Percentiles rank a stretch among this genome's conserved stretches.
Evolutionary conservation across 2,113 vertebrate genomes (phyloP).

Genomic region (Erythrocercus mccallii): DNA sequence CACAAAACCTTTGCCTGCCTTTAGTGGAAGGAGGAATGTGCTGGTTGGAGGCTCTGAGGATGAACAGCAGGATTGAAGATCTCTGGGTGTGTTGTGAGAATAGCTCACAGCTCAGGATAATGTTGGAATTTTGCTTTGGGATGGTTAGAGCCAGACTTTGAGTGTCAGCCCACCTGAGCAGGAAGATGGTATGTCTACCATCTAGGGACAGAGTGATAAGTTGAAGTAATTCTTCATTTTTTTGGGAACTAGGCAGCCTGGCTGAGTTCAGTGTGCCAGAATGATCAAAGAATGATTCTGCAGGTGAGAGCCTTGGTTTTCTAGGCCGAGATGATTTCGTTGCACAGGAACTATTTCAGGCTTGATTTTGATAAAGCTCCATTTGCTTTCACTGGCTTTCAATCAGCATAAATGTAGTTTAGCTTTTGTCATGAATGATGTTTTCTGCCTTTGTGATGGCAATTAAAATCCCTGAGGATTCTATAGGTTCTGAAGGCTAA

Average conservation of each 20-base stretch:
- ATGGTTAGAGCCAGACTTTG: not conserved
- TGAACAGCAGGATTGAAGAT: not conserved
- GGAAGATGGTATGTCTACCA: not conserved
- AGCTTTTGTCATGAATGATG: not conserved
- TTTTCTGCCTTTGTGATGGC: not conserved
- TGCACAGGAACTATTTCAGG: not conserved
- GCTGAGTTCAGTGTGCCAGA: not conserved
- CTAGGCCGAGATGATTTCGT: fast-evolving
- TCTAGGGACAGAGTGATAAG: not conserved
- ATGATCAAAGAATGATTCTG: not conserved
- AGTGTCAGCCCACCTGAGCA: not conserved
- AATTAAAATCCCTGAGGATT: not conserved
- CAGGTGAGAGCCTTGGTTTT: not conserved
- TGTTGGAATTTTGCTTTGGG: not conserved
- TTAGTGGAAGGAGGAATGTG: not conserved
- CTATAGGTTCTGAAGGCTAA: not conserved
- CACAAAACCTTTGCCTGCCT: not conserved
- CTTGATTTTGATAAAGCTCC: not conserved
- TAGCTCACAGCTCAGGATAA: not conserved
- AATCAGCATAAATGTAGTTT: not conserved
- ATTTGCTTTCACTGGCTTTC: not conserved
- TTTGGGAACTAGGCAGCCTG: not conserved
- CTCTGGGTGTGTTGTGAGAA: not conserved
- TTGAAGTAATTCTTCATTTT: not conserved
- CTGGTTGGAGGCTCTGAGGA: not conserved